A percentile compares a stretch with the other conserved stretches of the same genome.
Conservation (phyloP, 2,113 vertebrate species). For the Pycnonotus jocosus region DNA sequence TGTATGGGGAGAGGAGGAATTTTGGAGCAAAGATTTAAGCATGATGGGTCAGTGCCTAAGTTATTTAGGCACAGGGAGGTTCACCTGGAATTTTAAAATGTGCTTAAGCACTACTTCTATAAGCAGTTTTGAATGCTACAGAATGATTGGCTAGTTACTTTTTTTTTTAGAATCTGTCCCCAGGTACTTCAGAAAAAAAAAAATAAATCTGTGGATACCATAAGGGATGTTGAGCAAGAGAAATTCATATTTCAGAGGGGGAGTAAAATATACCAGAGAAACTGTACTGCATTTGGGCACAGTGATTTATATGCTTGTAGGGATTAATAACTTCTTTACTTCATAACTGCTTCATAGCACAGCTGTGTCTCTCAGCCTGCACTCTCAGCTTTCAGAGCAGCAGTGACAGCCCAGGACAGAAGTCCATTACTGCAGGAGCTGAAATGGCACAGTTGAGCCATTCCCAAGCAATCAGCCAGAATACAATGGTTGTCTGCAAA, state of each 20-base stretch:
- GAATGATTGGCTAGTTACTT: background rate
- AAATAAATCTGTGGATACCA: background rate
- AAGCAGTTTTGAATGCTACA: background rate
- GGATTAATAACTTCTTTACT: constrained; percentile 50
- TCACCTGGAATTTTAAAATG: background rate
- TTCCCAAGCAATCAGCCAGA: background rate
- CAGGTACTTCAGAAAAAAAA: background rate
- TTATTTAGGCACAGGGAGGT: background rate
- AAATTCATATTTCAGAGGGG: background rate
- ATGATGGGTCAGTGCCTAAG: background rate
- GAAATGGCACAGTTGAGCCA: background rate
- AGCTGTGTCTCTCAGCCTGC: constrained; percentile 9
- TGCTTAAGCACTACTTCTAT: background rate
- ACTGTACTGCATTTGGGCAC: background rate
- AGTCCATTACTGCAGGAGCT: background rate
- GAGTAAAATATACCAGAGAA: constrained; percentile 5
- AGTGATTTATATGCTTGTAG: constrained; percentile 42
- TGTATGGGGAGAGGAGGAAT: background rate
- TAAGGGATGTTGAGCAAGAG: background rate
- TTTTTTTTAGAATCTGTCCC: background rate
- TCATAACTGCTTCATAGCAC: background rate
- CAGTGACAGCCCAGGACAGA: background rate
- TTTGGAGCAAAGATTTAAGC: background rate
- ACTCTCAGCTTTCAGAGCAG: background rate
- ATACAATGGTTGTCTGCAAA: background rate